Percentiles rank a stretch among this genome's conserved stretches.
Evolutionary conservation across 2,797 vertebrate species (phyloP).

Genomic region (Epinephelus malabaricus): DNA sequence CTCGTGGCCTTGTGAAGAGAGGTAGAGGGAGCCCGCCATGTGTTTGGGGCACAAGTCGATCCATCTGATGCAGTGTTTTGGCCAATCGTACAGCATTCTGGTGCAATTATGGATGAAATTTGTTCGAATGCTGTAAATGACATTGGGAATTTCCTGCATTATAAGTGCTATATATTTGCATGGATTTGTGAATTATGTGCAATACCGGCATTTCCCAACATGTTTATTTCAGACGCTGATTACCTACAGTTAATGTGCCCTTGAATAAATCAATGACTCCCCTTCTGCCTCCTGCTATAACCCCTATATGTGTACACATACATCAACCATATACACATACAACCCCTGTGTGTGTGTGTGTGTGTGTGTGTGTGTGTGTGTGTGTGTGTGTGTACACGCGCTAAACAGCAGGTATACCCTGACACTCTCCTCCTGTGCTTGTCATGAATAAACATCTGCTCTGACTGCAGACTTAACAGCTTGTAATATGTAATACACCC

Average conservation of each 20-base stretch:
- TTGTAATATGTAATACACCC: constrained; percentile 69
- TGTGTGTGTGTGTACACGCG: background rate
- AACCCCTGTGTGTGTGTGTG: constrained; percentile 6
- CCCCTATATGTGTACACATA: background rate
- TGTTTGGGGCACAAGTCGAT: no score
- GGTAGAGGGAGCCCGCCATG: no score
- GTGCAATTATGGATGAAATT: no score
- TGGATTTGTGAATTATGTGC: no score
- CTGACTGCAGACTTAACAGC: constrained; percentile 66
- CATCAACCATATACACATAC: background rate
- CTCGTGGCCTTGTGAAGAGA: no score
- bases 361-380: constrained; percentile 26
- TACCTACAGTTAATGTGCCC: background rate
- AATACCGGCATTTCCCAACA: no score
- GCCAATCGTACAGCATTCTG: no score
- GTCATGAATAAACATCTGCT: constrained; percentile 77
- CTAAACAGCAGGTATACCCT: constrained; percentile 57
- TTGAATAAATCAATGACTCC: constrained; percentile 8
- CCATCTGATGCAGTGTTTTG: no score
- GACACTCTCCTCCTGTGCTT: constrained; percentile 49
- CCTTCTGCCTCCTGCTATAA: background rate
- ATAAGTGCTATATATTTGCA: no score
- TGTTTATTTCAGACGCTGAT: background rate
- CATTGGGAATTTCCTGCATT: no score
- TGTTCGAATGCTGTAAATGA: no score